Percentiles rank a stretch among this genome's conserved stretches.
Evolutionary conservation across 2,888 invertebrate species (phyloP).

Genomic region (Glaucopsyche alexis): DNA sequence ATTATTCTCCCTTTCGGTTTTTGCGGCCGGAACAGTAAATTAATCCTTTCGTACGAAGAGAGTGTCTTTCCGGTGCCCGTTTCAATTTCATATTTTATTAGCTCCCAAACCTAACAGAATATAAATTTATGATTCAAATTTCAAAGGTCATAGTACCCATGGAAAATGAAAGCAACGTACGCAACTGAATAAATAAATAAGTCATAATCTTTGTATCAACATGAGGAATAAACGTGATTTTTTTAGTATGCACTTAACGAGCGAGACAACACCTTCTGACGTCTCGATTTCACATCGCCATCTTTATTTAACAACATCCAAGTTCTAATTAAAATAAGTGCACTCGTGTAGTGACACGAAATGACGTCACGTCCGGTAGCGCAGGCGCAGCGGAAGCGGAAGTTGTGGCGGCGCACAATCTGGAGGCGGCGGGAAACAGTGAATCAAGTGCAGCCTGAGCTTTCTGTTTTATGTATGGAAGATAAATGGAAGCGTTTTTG

Average conservation of each 20-base stretch:
- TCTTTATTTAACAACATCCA: neutral
- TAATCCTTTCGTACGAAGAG: conserved; percentile 35
- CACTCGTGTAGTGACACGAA: conserved; percentile 45
- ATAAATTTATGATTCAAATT: conserved; percentile 11
- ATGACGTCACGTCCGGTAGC: conserved; percentile 63
- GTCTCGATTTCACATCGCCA: too few relatives aligned
- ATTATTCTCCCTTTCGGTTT: conserved; percentile 37
- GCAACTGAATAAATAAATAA: neutral
- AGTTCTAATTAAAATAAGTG: conserved; percentile 31
- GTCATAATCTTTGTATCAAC: neutral
- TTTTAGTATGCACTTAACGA: too few relatives aligned
- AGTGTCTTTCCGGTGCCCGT: conserved; percentile 42
- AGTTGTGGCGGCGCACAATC: conserved; percentile 75
- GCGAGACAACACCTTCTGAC: too few relatives aligned
- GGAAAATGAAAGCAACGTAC: neutral
- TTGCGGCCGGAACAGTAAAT: conserved; percentile 64
- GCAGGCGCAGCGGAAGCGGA: conserved; percentile 72
- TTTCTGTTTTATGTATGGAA: conserved; percentile 69
- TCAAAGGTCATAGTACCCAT: conserved; percentile 13
- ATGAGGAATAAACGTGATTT: neutral
- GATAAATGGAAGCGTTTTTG: conserved; percentile 63
- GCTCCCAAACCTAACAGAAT: conserved; percentile 23
- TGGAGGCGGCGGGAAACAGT: conserved; percentile 76
- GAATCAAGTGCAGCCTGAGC: conserved; percentile 73
- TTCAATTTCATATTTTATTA: conserved; percentile 29